These are phyloP conservation scores for Phoebastria nigripes DNA, from an alignment of 2,797 vertebrate species.

Conservation along the genomic window DNA sequence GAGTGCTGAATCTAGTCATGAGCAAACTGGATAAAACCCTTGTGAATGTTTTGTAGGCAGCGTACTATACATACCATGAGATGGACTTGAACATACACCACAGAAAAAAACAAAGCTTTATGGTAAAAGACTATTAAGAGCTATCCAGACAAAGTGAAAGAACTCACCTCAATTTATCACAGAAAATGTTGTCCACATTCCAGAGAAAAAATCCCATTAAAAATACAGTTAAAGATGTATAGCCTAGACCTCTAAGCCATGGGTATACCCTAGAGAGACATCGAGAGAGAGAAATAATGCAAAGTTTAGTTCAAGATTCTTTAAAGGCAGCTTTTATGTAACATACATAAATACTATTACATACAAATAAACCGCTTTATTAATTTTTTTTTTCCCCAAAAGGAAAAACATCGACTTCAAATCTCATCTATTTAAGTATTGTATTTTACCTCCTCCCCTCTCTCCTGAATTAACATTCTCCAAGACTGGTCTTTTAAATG, in stretches of 20 bases:
- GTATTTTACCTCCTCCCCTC: background rate
- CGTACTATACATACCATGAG: background rate
- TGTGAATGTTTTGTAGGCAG: background rate
- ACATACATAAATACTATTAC: background rate
- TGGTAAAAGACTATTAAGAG: background rate
- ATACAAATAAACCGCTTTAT: background rate
- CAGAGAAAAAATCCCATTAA: conserved; percentile 93
- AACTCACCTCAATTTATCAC: conserved; percentile 88
- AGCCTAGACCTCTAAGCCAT: conserved; percentile 89
- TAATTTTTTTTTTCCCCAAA: background rate
- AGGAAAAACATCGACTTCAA: background rate
- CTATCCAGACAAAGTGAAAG: background rate
- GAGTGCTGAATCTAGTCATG: background rate
- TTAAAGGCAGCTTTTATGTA: background rate
- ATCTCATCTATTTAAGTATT: background rate
- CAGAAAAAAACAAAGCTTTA: background rate
- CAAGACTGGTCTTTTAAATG: background rate
- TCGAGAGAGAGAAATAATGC: background rate
- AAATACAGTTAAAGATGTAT: conserved; percentile 90
- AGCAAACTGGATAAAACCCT: background rate
- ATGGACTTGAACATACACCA: background rate
- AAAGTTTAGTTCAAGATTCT: background rate
- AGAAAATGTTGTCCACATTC: conserved; percentile 97
- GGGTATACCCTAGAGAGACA: conserved; percentile 87
- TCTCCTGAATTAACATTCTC: background rate